phyloP scores from a whole-genome alignment of 2,113 vertebrate species.

The Paraplagusia blochii region DNA sequence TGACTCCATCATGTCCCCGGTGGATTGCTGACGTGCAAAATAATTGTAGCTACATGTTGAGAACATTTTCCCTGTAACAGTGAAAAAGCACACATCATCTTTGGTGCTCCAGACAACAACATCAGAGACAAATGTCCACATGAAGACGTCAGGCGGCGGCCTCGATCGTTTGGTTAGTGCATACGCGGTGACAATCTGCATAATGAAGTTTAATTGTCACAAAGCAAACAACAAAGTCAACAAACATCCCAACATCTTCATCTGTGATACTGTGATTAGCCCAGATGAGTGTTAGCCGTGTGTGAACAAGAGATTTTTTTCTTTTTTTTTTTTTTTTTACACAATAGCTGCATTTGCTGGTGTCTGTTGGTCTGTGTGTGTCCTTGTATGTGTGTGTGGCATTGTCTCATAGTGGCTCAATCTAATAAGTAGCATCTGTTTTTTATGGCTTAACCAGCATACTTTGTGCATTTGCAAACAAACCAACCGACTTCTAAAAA shows the following conservation, averaged over 20 bases:
- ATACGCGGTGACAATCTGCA: neutral
- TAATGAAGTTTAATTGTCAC: slow-evolving; percentile 1
- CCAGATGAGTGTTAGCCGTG: neutral
- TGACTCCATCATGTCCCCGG: too few relatives aligned
- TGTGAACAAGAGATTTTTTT: neutral
- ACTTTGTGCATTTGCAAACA: slow-evolving; percentile 55
- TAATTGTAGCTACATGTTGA: too few relatives aligned
- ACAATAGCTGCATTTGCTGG: slow-evolving; percentile 4
- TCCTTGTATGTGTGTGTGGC: slow-evolving; percentile 20
- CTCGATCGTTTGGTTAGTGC: neutral
- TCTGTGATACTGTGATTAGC: slow-evolving; percentile 3
- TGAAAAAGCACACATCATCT: too few relatives aligned
- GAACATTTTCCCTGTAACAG: too few relatives aligned
- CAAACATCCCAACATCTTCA: slow-evolving; percentile 10
- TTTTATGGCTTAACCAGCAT: slow-evolving; percentile 42
- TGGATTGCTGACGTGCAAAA: too few relatives aligned
- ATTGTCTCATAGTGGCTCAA: slow-evolving; percentile 36
- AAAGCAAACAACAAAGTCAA: slow-evolving; percentile 16
- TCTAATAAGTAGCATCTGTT: slow-evolving; percentile 63
- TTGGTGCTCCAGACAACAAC: slow-evolving; percentile 1
- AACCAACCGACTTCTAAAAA: slow-evolving; percentile 55
- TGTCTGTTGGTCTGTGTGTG: slow-evolving; percentile 4
- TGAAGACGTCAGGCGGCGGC: neutral
- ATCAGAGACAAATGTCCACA: neutral
- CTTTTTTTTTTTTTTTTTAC: slow-evolving; percentile 1